Evolutionary conservation across 2,113 vertebrate genomes (phyloP).

Genomic region (Lonchura striata): DNA sequence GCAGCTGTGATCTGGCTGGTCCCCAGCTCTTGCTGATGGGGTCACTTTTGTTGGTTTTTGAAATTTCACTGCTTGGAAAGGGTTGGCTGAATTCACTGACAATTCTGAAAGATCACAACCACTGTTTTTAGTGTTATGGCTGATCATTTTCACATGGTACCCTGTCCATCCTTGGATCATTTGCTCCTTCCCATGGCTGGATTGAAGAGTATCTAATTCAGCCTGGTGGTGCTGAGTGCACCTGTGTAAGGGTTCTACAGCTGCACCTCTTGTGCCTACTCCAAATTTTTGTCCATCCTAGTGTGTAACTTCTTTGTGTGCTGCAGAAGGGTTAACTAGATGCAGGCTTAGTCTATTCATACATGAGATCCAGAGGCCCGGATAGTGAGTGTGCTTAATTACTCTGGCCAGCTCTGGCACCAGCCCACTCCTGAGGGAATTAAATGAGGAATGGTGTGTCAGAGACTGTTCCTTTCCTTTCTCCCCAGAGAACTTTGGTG

Average conservation of each 20-base stretch:
- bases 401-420: conserved; percentile 11
- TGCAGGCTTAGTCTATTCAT: background rate
- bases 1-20: background rate
- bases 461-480: background rate
- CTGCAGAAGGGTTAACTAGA: background rate
- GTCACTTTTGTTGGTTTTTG: background rate
- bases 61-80: background rate
- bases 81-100: background rate
- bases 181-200: background rate
- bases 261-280: background rate
- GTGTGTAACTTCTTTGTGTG: background rate
- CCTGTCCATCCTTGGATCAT: background rate
- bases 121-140: background rate
- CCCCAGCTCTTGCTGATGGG: background rate
- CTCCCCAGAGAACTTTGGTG: background rate
- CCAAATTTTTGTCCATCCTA: background rate
- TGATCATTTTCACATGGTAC: background rate
- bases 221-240: rapidly evolving
- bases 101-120: background rate
- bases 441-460: conserved; percentile 48
- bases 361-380: background rate
- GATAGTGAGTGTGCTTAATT: conserved; percentile 58
- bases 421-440: conserved; percentile 7
- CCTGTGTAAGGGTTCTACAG: background rate
- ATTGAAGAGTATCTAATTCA: background rate